These are phyloP conservation scores for Idaea biselata DNA, from an alignment of 2,888 invertebrate genomes.

Conservation along the genomic window DNA sequence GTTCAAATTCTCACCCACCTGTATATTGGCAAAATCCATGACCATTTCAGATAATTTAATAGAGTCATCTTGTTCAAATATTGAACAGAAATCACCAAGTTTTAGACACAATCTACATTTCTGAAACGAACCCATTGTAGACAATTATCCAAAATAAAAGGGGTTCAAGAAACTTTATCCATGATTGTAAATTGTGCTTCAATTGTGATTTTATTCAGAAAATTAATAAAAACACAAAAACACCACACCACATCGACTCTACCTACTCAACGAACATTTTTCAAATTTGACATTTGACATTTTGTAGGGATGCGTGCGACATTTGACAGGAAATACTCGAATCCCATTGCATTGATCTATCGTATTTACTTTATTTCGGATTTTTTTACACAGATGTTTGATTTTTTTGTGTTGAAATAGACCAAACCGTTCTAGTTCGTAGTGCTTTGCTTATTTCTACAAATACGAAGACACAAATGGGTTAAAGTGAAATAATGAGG, in stretches of 20 bases:
- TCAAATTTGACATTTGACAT: not conserved
- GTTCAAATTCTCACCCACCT: slow-evolving; percentile 43
- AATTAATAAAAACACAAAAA: not conserved
- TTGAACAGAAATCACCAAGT: slow-evolving; percentile 73
- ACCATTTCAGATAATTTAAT: slow-evolving; percentile 73
- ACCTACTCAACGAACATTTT: not conserved
- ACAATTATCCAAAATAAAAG: not conserved
- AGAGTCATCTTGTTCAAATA: slow-evolving; percentile 73
- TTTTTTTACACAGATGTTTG: too few relatives aligned
- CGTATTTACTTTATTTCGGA: too few relatives aligned
- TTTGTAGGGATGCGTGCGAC: too few relatives aligned
- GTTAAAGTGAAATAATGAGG: too few relatives aligned
- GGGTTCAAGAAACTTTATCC: not conserved
- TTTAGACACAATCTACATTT: slow-evolving; percentile 73
- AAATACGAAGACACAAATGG: too few relatives aligned
- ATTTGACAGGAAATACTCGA: too few relatives aligned
- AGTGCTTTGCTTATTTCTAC: too few relatives aligned
- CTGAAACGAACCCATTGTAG: slow-evolving; percentile 55
- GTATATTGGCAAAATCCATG: slow-evolving; percentile 68
- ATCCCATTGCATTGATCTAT: too few relatives aligned
- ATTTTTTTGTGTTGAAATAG: too few relatives aligned
- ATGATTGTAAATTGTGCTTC: not conserved
- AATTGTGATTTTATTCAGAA: not conserved
- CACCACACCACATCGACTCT: not conserved
- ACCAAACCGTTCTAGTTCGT: too few relatives aligned